Base-by-base conservation (phyloP, 92 coral and sea anemone genomes). In the Nematostella vectensis region DNA sequence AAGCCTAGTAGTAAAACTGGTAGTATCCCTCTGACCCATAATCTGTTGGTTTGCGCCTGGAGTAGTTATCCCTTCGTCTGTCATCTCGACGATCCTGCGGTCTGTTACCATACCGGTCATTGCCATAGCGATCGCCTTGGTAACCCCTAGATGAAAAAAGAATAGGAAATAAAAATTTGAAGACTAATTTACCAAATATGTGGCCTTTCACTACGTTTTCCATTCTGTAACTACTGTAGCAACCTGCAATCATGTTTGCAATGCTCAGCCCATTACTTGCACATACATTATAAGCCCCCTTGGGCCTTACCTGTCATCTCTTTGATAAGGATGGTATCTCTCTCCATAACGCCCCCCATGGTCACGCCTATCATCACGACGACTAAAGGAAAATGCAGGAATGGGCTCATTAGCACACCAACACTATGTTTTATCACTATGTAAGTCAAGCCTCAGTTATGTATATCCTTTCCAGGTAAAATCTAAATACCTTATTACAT, bases 1-100 rank as follows among this genome's bases (percentile, higher is more conserved):
- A 18, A 37, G 0, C 30, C 68, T 33, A 85, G 67, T 85, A 85
- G 80, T 64, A 85, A 50, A 62, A 67, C 66, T 85, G 81, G 59
- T 61, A 85, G 65, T 61, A 85, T 31, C 95, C 88, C 18, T 73
- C 70, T 10, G 95, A 85, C 13, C 87, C 87, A 63, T 71, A 80
- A 38, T 85, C 81, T 42, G 85, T 80, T 2, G 83, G 80, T 57
- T 72, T 83, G 27, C 69, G 69, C 27, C 85, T 48, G 57, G 67
- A 60, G 8, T 50, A 63, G 38, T 81, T 80, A 47, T 82, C 65
- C 16, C 81, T 48, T n/a, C 76, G 74, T 25, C 76, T 77, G 76
- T 79, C 87, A 44, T 76, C 76, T 15, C 79, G 71, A 3, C 73
- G 61, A 68, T 72, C 79, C 23, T 60, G 58, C 51, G 70, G 62